phyloP scores from a whole-genome alignment of 2,888 invertebrate species.

The Adineta ricciae region DNA sequence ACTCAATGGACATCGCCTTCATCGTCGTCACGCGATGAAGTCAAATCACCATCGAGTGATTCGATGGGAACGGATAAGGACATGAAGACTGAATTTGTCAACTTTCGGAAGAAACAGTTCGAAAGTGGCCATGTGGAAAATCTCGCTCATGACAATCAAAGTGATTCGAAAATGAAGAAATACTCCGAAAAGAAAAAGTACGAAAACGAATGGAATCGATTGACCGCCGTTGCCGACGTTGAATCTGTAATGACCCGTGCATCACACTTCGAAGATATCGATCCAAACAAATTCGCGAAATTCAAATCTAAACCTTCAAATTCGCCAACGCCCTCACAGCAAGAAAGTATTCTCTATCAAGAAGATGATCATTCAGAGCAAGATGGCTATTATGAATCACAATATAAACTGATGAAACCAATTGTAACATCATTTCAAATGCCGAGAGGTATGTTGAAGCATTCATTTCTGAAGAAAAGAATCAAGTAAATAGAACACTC shows the following conservation, averaged over 20 bases:
- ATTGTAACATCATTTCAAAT: not conserved
- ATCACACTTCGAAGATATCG: slow-evolving; percentile 32
- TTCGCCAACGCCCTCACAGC: not conserved
- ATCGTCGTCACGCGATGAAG: not conserved
- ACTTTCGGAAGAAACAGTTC: slow-evolving; percentile 16
- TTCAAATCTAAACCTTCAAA: slow-evolving; percentile 25
- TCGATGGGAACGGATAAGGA: not conserved
- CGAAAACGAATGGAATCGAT: slow-evolving; percentile 26
- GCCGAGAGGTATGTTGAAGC: not conserved
- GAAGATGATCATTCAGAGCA: not conserved
- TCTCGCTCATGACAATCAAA: not conserved
- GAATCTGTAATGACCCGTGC: slow-evolving; percentile 32
- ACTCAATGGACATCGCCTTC: not conserved
- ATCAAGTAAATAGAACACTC: no score
- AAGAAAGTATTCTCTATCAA: not conserved
- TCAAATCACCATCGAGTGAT: not conserved
- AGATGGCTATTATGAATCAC: not conserved
- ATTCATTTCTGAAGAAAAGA: no score
- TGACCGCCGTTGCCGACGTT: slow-evolving; percentile 25
- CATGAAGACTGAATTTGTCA: slow-evolving; percentile 19
- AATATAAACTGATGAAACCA: not conserved
- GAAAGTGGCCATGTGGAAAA: slow-evolving; percentile 13
- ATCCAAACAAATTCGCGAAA: slow-evolving; percentile 26
- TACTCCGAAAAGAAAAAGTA: slow-evolving; percentile 23
- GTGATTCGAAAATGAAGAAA: not conserved